phyloP scores from a whole-genome alignment of 1,140 invertebrate genomes.

The Zaprionus vittiger region DNA sequence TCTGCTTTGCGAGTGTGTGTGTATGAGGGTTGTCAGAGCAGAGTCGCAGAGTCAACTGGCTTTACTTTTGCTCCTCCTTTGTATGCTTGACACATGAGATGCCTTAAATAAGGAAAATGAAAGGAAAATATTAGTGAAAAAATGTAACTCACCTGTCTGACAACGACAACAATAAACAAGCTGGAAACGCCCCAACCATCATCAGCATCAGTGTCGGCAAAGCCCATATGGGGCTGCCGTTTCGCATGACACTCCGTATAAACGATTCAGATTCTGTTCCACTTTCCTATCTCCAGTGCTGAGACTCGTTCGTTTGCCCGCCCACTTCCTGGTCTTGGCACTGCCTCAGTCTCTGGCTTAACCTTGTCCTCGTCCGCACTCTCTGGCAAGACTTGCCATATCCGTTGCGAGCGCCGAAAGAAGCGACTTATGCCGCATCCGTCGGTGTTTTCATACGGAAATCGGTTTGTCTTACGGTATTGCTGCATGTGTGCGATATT shows the following conservation, averaged over 20 bases:
- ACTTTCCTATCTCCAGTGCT: constrained; percentile 16
- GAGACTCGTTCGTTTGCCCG: neutral
- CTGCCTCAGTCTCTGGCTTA: constrained; percentile 36
- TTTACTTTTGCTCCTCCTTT: constrained; percentile 44
- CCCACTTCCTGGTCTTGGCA: constrained; percentile 2
- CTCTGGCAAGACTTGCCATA: constrained; percentile 31
- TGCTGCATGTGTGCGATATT: constrained; percentile 54
- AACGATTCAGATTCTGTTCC: constrained; percentile 61
- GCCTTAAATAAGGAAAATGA: constrained; percentile 56
- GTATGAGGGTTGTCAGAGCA: neutral
- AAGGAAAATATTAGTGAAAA: constrained; percentile 32
- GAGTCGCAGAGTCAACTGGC: constrained; percentile 18
- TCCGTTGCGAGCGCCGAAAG: constrained; percentile 29
- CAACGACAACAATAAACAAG: constrained; percentile 44
- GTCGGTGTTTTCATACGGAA: constrained; percentile 60
- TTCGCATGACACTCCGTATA: constrained; percentile 47
- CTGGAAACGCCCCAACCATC: constrained; percentile 39
- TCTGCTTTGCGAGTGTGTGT: neutral
- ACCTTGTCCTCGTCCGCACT: constrained; percentile 63
- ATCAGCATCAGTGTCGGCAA: constrained; percentile 27
- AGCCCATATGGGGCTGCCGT: constrained; percentile 32
- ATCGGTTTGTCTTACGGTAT: constrained; percentile 75
- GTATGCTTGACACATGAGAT: constrained; percentile 67
- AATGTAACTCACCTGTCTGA: constrained; percentile 73
- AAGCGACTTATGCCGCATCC: constrained; percentile 45